phyloP scores from a whole-genome alignment of 2,888 invertebrate genomes.

The Pomacea canaliculata region DNA sequence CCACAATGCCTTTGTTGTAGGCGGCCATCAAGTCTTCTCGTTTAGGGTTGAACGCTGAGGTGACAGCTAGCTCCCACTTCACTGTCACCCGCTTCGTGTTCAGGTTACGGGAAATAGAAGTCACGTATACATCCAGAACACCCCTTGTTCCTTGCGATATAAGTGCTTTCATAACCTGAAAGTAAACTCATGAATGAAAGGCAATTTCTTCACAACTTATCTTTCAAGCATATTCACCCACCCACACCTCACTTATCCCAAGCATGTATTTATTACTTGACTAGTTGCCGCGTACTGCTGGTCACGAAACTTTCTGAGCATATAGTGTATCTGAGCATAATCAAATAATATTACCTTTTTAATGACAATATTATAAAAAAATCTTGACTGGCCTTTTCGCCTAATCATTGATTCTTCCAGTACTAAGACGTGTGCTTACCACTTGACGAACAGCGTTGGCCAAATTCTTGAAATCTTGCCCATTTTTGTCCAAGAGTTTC shows the following conservation, averaged over 20 bases:
- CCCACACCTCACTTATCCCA: too few relatives aligned
- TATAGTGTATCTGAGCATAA: too few relatives aligned
- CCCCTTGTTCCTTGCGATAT: constrained; percentile 21
- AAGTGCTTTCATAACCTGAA: constrained; percentile 27
- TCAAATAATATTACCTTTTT: too few relatives aligned
- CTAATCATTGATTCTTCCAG: too few relatives aligned
- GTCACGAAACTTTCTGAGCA: too few relatives aligned
- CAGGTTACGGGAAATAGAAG: constrained; percentile 6
- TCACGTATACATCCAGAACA: constrained; percentile 26
- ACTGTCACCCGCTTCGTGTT: constrained; percentile 10
- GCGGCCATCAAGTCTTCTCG: constrained; percentile 24
- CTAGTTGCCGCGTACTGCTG: too few relatives aligned
- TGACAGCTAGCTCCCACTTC: constrained; percentile 31
- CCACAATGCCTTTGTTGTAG: constrained; percentile 28
- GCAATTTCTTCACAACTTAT: too few relatives aligned
- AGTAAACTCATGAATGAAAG: neutral
- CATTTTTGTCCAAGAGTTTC: constrained; percentile 9
- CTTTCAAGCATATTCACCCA: too few relatives aligned
- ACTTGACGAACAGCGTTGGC: constrained; percentile 14
- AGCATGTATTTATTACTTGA: too few relatives aligned
- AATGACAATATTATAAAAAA: neutral
- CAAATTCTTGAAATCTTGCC: constrained; percentile 17
- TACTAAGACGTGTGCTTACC: constrained; percentile 11
- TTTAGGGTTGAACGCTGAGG: constrained; percentile 21
- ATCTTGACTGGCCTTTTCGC: too few relatives aligned